Conservation (phyloP, 2,113 vertebrate genomes). For the Takifugu flavidus region DNA sequence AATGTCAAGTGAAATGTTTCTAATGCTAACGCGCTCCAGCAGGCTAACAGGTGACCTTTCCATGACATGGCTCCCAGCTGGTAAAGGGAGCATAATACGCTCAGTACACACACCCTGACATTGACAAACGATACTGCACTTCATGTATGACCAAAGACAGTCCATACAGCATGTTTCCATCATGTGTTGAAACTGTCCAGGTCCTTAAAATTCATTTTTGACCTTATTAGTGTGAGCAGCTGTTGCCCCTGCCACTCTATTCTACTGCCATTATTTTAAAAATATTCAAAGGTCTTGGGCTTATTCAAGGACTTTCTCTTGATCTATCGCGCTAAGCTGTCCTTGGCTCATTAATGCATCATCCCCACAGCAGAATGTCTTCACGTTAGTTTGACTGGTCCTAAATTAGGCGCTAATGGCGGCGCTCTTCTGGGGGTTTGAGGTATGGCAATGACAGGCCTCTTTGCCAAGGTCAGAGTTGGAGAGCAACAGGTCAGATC, state of each 20-base stretch:
- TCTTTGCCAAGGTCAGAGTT: constrained; percentile 19
- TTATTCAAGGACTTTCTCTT: no score
- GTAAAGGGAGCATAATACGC: constrained; percentile 35
- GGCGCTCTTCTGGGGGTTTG: no score
- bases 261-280: no score
- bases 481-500: constrained; percentile 34
- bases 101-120: constrained; percentile 9
- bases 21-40: neutral
- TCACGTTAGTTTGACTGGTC: no score
- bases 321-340: no score
- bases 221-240: constrained; percentile 54
- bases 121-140: constrained; percentile 2
- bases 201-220: constrained; percentile 41
- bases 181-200: constrained; percentile 26
- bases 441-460: no score
- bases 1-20: neutral
- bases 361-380: no score
- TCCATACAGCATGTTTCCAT: constrained; percentile 17
- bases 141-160: constrained; percentile 7
- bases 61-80: constrained; percentile 41
- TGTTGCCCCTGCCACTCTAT: constrained; percentile 13
- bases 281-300: no score
- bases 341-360: no score
- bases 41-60: neutral
- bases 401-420: no score